Percentiles rank a stretch among this genome's conserved stretches.
Evolutionary conservation across 2,888 invertebrate genomes (phyloP).

Genomic region (Dryococelus australis): DNA sequence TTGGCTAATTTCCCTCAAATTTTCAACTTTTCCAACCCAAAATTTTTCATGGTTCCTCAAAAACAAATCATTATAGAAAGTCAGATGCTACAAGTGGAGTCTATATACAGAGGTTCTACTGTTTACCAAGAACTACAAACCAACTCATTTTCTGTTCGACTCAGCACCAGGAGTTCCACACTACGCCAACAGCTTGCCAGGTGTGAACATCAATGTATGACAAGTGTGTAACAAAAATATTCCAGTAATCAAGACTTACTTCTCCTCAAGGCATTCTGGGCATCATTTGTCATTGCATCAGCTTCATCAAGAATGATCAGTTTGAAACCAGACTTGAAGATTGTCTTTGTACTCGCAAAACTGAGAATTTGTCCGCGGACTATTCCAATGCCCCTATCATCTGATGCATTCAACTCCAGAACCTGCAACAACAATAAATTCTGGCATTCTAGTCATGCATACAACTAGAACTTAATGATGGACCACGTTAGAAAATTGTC

Average conservation of each 20-base stretch:
- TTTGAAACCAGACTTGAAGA: conserved; percentile 93
- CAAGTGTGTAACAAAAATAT: too few species aligned
- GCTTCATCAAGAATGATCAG: conserved; percentile 98
- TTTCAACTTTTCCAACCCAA: not conserved
- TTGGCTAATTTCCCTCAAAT: not conserved
- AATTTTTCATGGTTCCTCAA: too few species aligned
- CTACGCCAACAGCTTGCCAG: too few species aligned
- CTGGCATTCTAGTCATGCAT: not conserved
- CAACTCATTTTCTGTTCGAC: too few species aligned
- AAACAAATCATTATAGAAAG: too few species aligned
- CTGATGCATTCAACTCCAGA: conserved; percentile 94
- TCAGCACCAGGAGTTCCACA: too few species aligned
- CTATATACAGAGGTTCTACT: too few species aligned
- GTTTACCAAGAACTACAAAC: too few species aligned
- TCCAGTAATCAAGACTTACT: conserved; percentile 64
- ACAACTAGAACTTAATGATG: too few species aligned
- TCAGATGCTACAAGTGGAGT: too few species aligned
- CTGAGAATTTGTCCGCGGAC: conserved; percentile 93
- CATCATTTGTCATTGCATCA: conserved; percentile 99
- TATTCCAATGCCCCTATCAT: conserved; percentile 96
- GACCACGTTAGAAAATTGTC: too few species aligned
- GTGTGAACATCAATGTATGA: too few species aligned
- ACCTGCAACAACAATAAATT: conserved; percentile 64
- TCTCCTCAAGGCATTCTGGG: conserved; percentile 95
- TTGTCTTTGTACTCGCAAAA: conserved; percentile 96